phyloP scores from a whole-genome alignment of 2,113 vertebrate genomes.

The Sula dactylatra region DNA sequence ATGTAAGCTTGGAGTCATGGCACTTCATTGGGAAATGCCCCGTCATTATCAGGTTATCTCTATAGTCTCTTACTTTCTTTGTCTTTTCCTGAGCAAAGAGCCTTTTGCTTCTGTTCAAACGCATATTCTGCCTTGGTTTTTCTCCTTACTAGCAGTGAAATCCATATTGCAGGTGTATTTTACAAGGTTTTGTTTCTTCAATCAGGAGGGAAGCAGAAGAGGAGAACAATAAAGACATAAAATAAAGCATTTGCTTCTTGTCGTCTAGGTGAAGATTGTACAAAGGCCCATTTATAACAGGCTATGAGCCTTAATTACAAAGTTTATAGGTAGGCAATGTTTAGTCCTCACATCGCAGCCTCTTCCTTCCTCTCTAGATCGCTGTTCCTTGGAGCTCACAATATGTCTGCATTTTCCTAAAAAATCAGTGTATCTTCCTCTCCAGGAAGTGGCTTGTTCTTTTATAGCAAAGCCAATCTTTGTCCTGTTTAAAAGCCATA shows the following conservation, averaged over 20 bases:
- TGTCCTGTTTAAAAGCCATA: slow-evolving; percentile 12
- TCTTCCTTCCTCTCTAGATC: slow-evolving; percentile 58
- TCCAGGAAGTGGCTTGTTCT: slow-evolving; percentile 57
- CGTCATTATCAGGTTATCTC: not conserved
- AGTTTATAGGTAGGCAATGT: slow-evolving; percentile 24
- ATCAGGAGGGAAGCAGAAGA: not conserved
- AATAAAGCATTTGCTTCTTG: slow-evolving; percentile 1
- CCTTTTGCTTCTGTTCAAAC: not conserved
- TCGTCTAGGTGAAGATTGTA: slow-evolving; percentile 6
- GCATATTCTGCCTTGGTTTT: not conserved
- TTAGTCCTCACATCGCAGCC: not conserved
- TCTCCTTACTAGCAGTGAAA: not conserved
- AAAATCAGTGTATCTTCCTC: slow-evolving; percentile 56
- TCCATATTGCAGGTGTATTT: not conserved
- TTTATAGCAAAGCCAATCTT: slow-evolving; percentile 65
- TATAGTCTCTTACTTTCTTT: not conserved
- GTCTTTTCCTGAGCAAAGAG: not conserved
- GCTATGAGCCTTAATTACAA: not conserved
- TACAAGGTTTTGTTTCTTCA: not conserved
- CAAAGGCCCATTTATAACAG: slow-evolving; percentile 3
- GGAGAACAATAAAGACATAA: slow-evolving; percentile 16
- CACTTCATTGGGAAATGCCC: not conserved
- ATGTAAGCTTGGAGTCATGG: not conserved
- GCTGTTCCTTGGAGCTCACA: slow-evolving; percentile 28
- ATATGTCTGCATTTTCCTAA: slow-evolving; percentile 51